Evolutionary conservation across 2,797 vertebrate genomes (phyloP).

Genomic region (Apodemus agrarius): DNA sequence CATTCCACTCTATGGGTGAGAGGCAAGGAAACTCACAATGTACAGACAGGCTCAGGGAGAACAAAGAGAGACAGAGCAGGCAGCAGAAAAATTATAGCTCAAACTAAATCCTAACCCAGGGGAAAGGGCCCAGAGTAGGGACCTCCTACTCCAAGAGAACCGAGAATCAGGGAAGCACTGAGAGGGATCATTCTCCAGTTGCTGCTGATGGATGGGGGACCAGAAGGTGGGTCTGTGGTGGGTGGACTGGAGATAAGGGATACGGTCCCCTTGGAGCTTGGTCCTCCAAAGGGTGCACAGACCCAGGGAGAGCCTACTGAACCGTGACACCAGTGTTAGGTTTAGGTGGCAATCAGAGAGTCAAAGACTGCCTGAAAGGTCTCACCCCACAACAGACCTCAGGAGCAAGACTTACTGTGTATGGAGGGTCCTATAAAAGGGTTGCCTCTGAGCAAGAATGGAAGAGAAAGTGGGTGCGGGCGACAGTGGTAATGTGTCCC

Average conservation of each 20-base stretch:
- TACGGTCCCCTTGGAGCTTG: neutral
- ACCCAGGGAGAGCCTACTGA: neutral
- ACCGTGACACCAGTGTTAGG: neutral
- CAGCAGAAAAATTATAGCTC: neutral
- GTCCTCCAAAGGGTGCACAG: fast-evolving
- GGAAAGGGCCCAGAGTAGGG: neutral
- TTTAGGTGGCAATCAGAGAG: neutral
- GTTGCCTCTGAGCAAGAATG: no score
- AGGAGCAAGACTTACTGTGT: neutral
- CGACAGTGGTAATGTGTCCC: no score
- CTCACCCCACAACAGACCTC: fast-evolving
- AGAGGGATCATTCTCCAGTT: neutral
- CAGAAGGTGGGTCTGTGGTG: neutral
- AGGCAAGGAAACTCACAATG: no score
- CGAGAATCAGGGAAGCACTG: neutral
- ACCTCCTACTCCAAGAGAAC: neutral
- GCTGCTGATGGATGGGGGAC: neutral
- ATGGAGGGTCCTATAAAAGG: neutral
- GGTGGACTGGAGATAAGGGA: neutral
- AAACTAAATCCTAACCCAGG: neutral
- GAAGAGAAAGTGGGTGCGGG: no score
- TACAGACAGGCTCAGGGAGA: no score
- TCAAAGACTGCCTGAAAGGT: neutral
- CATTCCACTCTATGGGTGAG: no score
- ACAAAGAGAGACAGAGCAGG: no score